Evolutionary conservation across 2,888 invertebrate genomes (phyloP), one percentile per base, ranked within the genome.

Genomic region (Tuta absoluta): DNA sequence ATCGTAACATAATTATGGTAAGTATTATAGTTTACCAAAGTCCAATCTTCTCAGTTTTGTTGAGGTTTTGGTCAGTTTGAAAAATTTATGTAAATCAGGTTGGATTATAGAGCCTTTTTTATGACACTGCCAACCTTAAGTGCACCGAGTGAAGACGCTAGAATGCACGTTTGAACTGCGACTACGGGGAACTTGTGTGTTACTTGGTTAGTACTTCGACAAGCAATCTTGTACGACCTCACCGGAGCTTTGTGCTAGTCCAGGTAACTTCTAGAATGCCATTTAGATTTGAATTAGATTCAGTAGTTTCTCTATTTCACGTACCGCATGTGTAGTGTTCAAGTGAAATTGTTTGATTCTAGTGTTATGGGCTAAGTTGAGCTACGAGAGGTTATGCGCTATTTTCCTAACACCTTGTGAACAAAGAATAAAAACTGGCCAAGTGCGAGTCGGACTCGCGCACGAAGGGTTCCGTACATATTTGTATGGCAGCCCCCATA

Each of bases 151-250:
- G 51, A 19, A 23, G 51, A 10, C 23, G 21, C 51, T 23, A 56
- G 56, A 24, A 56, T 56, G 56, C 56, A 53, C 51, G 51, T 24
- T 53, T 33, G 33, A 33, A 33, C 33, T 33, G 56, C 56, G 28
- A 56, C 56, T 56, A 56, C 33, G 28, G 24, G 14, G 8, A 33
- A 56, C 56, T 56, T 56, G 56, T 33, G 24, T 56, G 56, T 56
- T 56, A 56, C 56, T 56, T 56, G 56, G 28, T 56, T 33, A 56
- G 28, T 56, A 56, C 56, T 56, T 56, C 24, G 33, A 33, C 51
- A 51, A 17, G 53, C 49, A 56, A 56, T 56, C 56, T 56, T 56
- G 56, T 56, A 33, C 56, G 17, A 56, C 28, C 24, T 23, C 23
- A 24, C 3, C 33, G n/a, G n/a, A 56, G 24, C 28, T 56, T 24